These are phyloP conservation scores for Sebastes minor DNA, from an alignment of 2,797 vertebrate genomes.

Conservation along the genomic window DNA sequence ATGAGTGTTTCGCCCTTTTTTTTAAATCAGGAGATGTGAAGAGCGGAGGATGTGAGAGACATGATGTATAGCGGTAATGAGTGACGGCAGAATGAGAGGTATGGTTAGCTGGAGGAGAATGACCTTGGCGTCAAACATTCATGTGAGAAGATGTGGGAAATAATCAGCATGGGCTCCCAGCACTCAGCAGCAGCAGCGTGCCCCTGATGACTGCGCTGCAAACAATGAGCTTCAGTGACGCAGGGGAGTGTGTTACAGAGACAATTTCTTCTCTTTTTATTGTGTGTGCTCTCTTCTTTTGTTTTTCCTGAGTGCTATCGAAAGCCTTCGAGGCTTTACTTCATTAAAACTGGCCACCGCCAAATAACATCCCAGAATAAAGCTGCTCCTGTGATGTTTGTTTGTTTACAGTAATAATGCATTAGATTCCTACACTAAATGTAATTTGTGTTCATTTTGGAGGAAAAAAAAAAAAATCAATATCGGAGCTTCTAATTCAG, in stretches of 20 bases:
- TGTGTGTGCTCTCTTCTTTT: background rate
- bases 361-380: slow-evolving; percentile 25
- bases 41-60: background rate
- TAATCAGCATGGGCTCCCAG: slow-evolving; percentile 39
- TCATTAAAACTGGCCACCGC: slow-evolving; percentile 56
- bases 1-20: background rate
- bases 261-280: slow-evolving; percentile 16
- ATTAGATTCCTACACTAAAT: slow-evolving; percentile 40
- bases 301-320: background rate
- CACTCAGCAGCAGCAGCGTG: slow-evolving; percentile 3
- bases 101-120: slow-evolving; percentile 39
- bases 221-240: slow-evolving; percentile 43
- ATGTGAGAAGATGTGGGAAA: slow-evolving; percentile 51
- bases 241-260: slow-evolving; percentile 22
- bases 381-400: slow-evolving; percentile 43
- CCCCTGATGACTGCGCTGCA: slow-evolving; percentile 47
- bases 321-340: background rate
- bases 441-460: slow-evolving; percentile 47
- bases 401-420: slow-evolving; percentile 57
- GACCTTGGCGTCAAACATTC: slow-evolving; percentile 62
- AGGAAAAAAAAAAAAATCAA: background rate
- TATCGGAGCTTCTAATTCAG: slow-evolving; percentile 3
- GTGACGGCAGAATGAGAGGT: slow-evolving; percentile 22
- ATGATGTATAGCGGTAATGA: slow-evolving; percentile 12
- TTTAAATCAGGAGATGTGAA: slow-evolving; percentile 13